These are phyloP conservation scores for Vespertilio murinus DNA, from an alignment of 2,797 vertebrate species.

Conservation along the genomic window DNA sequence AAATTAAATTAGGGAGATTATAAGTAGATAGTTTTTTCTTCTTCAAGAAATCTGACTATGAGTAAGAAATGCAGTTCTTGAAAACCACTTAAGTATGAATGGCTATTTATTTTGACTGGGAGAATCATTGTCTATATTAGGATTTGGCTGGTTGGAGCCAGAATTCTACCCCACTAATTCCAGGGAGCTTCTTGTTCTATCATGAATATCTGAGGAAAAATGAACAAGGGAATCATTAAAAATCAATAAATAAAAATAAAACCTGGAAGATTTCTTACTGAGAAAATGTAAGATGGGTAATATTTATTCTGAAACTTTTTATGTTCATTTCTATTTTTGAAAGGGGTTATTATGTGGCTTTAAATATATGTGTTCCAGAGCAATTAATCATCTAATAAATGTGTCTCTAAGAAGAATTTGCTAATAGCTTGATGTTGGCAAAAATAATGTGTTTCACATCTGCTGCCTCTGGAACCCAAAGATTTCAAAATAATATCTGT, in stretches of 20 bases:
- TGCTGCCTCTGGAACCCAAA: conserved; percentile 26
- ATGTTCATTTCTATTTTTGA: neutral
- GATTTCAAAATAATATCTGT: conserved; percentile 20
- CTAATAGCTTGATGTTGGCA: conserved; percentile 28
- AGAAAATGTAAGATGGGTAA: conserved; percentile 32
- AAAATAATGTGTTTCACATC: conserved; percentile 50
- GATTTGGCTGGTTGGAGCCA: neutral
- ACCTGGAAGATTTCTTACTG: neutral
- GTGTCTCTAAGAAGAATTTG: conserved; percentile 20
- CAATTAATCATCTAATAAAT: conserved; percentile 35
- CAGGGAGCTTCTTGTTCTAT: neutral
- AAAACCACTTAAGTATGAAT: neutral
- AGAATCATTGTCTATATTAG: neutral
- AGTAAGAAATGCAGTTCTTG: neutral
- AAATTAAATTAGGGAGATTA: neutral
- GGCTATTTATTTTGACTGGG: neutral
- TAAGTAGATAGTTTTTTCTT: neutral
- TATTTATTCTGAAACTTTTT: neutral
- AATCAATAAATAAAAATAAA: conserved; percentile 31
- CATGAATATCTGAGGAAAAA: neutral
- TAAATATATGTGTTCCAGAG: neutral
- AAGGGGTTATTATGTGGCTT: conserved; percentile 20
- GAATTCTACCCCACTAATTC: neutral
- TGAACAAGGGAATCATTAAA: neutral
- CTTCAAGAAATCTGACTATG: neutral